A percentile compares a stretch with the other conserved stretches of the same genome.
These are phyloP conservation scores for Drosophila limbata DNA, from an alignment of 2,888 invertebrate genomes.

Conservation along the genomic window DNA sequence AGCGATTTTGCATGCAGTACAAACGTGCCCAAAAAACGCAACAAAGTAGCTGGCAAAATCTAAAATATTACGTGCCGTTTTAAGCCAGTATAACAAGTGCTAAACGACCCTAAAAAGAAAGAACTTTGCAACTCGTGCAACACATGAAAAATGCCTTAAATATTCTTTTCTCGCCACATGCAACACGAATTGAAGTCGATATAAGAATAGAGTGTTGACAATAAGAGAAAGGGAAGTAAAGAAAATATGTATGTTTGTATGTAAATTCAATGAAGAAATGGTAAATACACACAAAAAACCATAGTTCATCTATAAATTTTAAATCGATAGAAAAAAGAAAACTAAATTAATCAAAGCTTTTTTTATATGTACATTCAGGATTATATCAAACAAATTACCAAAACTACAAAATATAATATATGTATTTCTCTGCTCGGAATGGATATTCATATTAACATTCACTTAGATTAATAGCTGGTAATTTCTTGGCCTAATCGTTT, in stretches of 20 bases:
- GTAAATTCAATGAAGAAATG: neutral
- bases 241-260: neutral
- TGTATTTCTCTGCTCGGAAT: neutral
- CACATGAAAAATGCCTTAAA: slow-evolving; percentile 28
- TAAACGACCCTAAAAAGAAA: slow-evolving; percentile 45
- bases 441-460: slow-evolving; percentile 6
- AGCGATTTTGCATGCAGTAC: slow-evolving; percentile 35
- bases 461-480: slow-evolving; percentile 7
- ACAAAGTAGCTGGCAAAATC: slow-evolving; percentile 44
- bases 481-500: slow-evolving; percentile 32
- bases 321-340: neutral
- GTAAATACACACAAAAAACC: neutral
- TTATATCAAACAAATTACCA: neutral
- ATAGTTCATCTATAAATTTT: neutral
- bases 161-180: slow-evolving; percentile 5
- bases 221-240: neutral
- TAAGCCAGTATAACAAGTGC: slow-evolving; percentile 46
- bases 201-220: neutral
- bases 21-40: slow-evolving; percentile 18
- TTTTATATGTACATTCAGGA: too few species aligned
- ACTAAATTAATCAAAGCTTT: too few species aligned
- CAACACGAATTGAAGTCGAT: slow-evolving; percentile 19
- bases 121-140: slow-evolving; percentile 39
- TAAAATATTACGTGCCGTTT: slow-evolving; percentile 45
- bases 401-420: neutral